Evolutionary conservation across 2,888 invertebrate genomes (phyloP).

Genomic region (Acronicta leporina): DNA sequence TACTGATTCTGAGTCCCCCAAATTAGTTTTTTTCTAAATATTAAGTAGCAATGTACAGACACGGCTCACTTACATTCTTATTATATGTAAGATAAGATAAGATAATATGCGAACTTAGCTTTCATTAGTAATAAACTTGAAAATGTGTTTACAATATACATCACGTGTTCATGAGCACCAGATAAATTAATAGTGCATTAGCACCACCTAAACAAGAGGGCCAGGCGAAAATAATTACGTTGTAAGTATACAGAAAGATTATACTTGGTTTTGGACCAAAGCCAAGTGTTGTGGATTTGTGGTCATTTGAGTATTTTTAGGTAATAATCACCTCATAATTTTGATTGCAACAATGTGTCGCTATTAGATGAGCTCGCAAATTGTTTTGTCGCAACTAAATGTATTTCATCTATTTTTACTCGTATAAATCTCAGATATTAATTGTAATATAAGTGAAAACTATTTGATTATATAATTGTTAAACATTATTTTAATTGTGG

Average conservation of each 20-base stretch:
- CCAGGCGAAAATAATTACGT: conserved; percentile 43
- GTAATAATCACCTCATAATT: conserved; percentile 69
- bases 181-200: conserved; percentile 23
- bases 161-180: too few species aligned
- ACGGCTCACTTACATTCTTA: too few species aligned
- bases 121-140: too few species aligned
- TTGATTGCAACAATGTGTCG: conserved; percentile 64
- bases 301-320: conserved; percentile 73
- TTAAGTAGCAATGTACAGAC: too few species aligned
- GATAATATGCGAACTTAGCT: too few species aligned
- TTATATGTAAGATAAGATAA: too few species aligned
- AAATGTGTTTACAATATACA: too few species aligned
- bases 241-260: conserved; percentile 36
- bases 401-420: conserved; percentile 27
- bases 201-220: conserved; percentile 20
- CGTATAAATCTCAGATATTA: conserved; percentile 7
- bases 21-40: too few species aligned
- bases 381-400: conserved; percentile 33
- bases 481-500: conserved; percentile 28
- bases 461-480: conserved; percentile 10
- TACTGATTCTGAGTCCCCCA: too few species aligned
- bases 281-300: conserved; percentile 67
- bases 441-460: conserved; percentile 5
- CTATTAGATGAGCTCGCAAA: conserved; percentile 23
- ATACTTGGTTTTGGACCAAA: conserved; percentile 60